Evolutionary conservation across 2,797 vertebrate genomes (phyloP).

Genomic region (Pelochelys cantorii): DNA sequence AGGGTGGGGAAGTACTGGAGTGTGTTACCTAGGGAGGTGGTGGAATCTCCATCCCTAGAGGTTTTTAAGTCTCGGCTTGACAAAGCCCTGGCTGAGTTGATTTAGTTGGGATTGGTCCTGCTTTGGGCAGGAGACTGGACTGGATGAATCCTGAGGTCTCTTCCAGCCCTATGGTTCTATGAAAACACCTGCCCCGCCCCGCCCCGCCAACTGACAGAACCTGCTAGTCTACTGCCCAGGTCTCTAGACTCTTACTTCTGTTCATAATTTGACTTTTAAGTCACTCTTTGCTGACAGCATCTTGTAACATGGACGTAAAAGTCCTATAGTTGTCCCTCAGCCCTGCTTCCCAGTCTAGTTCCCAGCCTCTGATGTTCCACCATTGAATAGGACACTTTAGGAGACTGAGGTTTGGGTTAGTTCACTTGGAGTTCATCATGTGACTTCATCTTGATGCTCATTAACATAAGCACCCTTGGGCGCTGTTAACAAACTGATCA

Average conservation of each 20-base stretch:
- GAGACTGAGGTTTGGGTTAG: neutral
- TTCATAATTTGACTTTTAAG: neutral
- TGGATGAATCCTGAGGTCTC: too few species aligned
- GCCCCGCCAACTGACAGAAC: constrained; percentile 31
- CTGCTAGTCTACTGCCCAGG: constrained; percentile 12
- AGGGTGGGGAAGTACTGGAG: too few species aligned
- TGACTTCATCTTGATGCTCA: neutral
- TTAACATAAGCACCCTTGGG: neutral
- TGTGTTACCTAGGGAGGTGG: too few species aligned
- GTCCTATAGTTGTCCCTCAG: neutral
- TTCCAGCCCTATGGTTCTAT: too few species aligned
- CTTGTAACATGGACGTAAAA: neutral
- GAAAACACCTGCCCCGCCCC: neutral
- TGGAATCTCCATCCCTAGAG: too few species aligned
- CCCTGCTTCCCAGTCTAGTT: neutral
- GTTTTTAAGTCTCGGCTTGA: too few species aligned
- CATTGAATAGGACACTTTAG: neutral
- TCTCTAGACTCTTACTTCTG: constrained; percentile 21
- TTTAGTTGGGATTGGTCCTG: too few species aligned
- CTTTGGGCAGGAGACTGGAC: too few species aligned
- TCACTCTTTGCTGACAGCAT: constrained; percentile 41
- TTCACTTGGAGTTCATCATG: neutral
- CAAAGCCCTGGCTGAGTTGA: too few species aligned
- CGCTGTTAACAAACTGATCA: neutral
- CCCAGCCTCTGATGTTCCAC: neutral